phyloP scores from a whole-genome alignment of 2,797 vertebrate species.

The Melopsittacus undulatus region DNA sequence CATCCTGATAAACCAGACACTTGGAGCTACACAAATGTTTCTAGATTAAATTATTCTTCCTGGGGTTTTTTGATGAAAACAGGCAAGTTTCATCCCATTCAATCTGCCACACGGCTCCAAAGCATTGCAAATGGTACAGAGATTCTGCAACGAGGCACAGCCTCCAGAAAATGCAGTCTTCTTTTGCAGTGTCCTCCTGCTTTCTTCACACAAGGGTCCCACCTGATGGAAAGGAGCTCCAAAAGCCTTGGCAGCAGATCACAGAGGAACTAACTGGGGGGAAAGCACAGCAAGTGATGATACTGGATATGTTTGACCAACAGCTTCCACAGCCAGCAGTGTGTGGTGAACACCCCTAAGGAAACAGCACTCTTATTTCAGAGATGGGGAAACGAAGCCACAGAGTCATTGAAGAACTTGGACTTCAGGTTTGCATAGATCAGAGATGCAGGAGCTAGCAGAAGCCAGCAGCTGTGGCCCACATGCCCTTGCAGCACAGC shows the following conservation, averaged over 20 bases:
- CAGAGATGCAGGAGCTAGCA: neutral
- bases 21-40: rapidly evolving
- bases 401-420: neutral
- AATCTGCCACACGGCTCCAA: neutral
- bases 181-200: neutral
- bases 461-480: neutral
- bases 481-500: neutral
- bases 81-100: neutral
- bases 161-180: rapidly evolving
- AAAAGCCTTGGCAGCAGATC: neutral
- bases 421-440: neutral
- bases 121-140: neutral
- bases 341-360: rapidly evolving
- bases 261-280: rapidly evolving
- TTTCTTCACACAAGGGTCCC: neutral
- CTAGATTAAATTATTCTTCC: neutral
- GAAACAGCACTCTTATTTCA: neutral
- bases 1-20: rapidly evolving
- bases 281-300: neutral
- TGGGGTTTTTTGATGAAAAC: neutral
- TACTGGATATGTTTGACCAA: rapidly evolving
- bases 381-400: neutral
- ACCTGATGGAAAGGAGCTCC: neutral
- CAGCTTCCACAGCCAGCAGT: neutral
- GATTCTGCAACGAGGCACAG: neutral